Base-by-base conservation (phyloP, 2,797 vertebrate genomes). In the Sebastes itinus region DNA sequence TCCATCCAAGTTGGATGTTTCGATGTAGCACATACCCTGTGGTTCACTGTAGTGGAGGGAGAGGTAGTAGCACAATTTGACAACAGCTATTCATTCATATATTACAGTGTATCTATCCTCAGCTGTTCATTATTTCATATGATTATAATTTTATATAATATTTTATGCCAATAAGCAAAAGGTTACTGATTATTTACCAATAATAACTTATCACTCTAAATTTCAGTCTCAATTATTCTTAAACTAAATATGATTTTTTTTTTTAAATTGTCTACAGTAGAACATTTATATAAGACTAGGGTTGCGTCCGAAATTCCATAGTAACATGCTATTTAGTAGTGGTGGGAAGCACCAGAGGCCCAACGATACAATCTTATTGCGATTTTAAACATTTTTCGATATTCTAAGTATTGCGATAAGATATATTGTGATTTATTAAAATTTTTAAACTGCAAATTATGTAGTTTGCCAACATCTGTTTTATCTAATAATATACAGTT, bases 11-110 rank as follows among this genome's bases (percentile, higher is more conserved):
- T 99, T 99, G 82, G 99, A 99, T 5, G 99, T 99, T 95, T 99
- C 98, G 30, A 99, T 99, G 94, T 99, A 99, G 94, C 99, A 99
- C 99, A 99, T 99, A 46, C 97, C 97, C 93, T 99, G 99, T 12
- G 99, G 99, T 90, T 99, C 99, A 93, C 99, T 99, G 95, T 85
- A 81, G 84, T 74, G 85, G 75, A 88, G 83, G 58, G 61, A 75
- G 42, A 92, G 38, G 49, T 7, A 64, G 28, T 38, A 49, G 9
- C 23, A 67, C 9, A 42, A 78, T 38, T 25, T 33, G 4, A 63
- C 10, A 49, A 20, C 23, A 56, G 14, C 18, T 60, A 49, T 18
- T 61, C 4, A 75, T 7, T 55, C 2, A 72, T 20, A 58, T 4
- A 65, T 33, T 33, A 60, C 2, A 28, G 3, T 30, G 22, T 25